These are phyloP conservation scores for Cyanocitta stelleri DNA, from an alignment of 2,113 vertebrate genomes.

Conservation along the genomic window DNA sequence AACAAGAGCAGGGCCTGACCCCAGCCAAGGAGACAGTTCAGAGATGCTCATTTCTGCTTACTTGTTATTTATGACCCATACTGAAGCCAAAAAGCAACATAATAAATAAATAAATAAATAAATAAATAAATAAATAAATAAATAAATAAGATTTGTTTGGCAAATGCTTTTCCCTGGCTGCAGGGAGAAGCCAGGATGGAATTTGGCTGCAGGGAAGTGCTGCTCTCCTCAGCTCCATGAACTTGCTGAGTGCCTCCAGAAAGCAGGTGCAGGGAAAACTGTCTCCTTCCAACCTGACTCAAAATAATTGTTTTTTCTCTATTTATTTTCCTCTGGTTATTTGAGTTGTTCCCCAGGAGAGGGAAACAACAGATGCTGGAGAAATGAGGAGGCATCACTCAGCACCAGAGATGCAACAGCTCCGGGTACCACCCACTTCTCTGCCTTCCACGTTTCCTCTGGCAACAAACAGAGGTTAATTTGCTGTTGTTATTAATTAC, in stretches of 20 bases:
- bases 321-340: neutral
- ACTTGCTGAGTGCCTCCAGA: neutral
- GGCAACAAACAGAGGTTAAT: neutral
- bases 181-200: neutral
- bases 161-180: rapidly evolving
- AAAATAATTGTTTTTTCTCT: neutral
- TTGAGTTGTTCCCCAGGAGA: neutral
- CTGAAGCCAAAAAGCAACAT: neutral
- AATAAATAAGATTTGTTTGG: neutral
- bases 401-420: neutral
- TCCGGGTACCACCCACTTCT: neutral
- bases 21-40: neutral
- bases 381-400: neutral
- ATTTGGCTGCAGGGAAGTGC: neutral
- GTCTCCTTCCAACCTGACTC: neutral
- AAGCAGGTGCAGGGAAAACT: neutral
- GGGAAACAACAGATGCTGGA: neutral
- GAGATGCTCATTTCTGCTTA: neutral
- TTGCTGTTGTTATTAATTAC: neutral
- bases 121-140: neutral
- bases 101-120: neutral
- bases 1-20: neutral
- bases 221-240: neutral
- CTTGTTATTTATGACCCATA: rapidly evolving
- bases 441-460: rapidly evolving